These are phyloP conservation scores for Coenobita brevimanus DNA, from an alignment of 1,140 invertebrate genomes.

Conservation along the genomic window DNA sequence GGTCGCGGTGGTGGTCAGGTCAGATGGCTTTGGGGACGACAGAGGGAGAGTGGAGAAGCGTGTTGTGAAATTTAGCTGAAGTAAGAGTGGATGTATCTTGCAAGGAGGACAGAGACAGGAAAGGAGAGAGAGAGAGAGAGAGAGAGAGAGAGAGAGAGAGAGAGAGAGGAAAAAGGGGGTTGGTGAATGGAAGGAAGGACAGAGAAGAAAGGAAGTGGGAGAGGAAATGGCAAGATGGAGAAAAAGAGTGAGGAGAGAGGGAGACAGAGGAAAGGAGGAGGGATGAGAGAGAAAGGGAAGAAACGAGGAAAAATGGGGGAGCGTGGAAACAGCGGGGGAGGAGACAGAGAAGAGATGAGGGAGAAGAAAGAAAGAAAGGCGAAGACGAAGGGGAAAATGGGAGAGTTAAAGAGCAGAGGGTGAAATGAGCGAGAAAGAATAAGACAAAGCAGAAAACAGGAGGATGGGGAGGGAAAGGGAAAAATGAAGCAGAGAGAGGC, in stretches of 20 bases:
- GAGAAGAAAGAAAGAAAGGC: not conserved
- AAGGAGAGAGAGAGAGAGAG: no score
- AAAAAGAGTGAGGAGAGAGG: not conserved
- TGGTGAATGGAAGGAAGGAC: no score
- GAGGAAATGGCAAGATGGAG: not conserved
- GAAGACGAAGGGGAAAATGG: not conserved
- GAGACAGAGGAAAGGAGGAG: not conserved
- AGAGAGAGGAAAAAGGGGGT: no score
- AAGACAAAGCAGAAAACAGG: not conserved
- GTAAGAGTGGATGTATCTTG: no score
- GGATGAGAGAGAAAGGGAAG: not conserved
- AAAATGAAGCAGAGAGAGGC: not conserved
- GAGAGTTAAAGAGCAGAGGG: not conserved
- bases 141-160: no score
- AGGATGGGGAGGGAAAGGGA: not conserved
- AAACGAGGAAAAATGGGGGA: not conserved
- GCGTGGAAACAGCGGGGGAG: not conserved
- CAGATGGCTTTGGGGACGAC: no score
- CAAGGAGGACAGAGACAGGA: no score
- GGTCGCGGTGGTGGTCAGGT: no score
- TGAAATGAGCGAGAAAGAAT: not conserved
- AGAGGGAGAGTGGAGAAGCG: no score
- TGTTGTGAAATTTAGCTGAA: no score
- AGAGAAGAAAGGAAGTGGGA: not conserved
- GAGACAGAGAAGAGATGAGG: not conserved